Conservation (phyloP, 2,888 invertebrate genomes). For the Aphidius colemani region DNA sequence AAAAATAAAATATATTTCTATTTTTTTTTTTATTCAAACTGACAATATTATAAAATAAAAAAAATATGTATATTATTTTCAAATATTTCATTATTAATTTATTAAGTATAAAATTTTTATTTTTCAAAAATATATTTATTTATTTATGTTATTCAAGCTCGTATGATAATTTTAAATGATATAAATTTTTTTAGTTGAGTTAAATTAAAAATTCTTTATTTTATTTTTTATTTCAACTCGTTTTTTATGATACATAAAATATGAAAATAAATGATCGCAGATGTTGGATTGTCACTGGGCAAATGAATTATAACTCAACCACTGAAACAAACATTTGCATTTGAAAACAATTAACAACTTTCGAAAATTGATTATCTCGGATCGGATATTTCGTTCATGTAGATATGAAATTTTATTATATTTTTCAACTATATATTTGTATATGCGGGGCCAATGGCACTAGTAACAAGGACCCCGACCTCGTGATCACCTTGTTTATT, state of each 20-base stretch:
- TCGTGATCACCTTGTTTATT: slow-evolving; percentile 25
- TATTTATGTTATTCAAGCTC: no score
- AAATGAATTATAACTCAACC: slow-evolving; percentile 24
- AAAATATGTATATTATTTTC: no score
- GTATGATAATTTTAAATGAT: no score
- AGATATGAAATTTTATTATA: background rate
- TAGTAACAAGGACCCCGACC: slow-evolving; percentile 28
- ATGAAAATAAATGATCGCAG: background rate
- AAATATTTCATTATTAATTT: no score
- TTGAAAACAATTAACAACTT: slow-evolving; percentile 26
- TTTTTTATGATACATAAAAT: background rate
- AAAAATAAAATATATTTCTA: background rate
- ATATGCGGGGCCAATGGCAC: no score
- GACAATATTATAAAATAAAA: no score
- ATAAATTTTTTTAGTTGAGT: background rate
- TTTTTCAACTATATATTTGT: no score
- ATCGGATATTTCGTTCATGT: slow-evolving; percentile 28
- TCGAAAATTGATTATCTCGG: slow-evolving; percentile 28
- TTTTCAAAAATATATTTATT: no score
- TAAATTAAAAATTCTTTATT: background rate
- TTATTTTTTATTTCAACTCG: background rate
- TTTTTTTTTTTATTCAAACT: background rate
- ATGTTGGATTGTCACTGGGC: slow-evolving; percentile 13
- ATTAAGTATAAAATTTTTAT: no score
- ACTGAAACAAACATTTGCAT: slow-evolving; percentile 21